Evolutionary conservation across 2,113 vertebrate genomes (phyloP).

Genomic region (Heteronetta atricapilla): DNA sequence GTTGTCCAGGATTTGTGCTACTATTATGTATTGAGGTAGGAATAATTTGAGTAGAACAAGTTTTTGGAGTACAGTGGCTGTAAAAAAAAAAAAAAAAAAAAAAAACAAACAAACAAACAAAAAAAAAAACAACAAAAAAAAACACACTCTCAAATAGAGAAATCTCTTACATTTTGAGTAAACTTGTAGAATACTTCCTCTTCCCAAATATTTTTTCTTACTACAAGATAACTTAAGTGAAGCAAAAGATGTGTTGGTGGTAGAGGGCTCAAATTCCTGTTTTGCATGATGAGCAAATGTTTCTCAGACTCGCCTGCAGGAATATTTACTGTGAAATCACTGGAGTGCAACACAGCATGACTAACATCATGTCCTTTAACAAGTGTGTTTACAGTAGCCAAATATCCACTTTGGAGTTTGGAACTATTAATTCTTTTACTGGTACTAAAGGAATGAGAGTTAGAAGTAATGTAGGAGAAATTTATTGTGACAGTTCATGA

Average conservation of each 20-base stretch:
- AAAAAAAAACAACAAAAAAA: neutral
- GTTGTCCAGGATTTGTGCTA: neutral
- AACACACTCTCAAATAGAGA: neutral
- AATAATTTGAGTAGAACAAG: neutral
- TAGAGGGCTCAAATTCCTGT: neutral
- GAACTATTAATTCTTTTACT: neutral
- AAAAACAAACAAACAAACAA: too few relatives aligned
- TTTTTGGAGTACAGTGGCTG: neutral
- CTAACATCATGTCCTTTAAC: neutral
- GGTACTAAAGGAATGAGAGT: neutral
- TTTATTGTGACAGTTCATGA: neutral
- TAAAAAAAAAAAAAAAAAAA: neutral
- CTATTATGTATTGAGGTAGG: neutral
- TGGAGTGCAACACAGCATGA: neutral
- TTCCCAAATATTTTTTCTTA: neutral
- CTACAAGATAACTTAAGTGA: neutral
- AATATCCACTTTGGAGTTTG: neutral
- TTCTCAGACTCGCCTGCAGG: neutral
- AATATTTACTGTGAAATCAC: conserved; percentile 41
- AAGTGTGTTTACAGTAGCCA: neutral
- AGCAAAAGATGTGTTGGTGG: neutral
- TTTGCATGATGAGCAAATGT: neutral
- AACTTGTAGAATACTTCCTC: neutral
- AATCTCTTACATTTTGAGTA: neutral
- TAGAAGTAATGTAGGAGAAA: neutral